Percentiles rank a stretch among this genome's conserved stretches.
These are phyloP conservation scores for Ips nitidus DNA, from an alignment of 1,140 invertebrate genomes.

Conservation along the genomic window DNA sequence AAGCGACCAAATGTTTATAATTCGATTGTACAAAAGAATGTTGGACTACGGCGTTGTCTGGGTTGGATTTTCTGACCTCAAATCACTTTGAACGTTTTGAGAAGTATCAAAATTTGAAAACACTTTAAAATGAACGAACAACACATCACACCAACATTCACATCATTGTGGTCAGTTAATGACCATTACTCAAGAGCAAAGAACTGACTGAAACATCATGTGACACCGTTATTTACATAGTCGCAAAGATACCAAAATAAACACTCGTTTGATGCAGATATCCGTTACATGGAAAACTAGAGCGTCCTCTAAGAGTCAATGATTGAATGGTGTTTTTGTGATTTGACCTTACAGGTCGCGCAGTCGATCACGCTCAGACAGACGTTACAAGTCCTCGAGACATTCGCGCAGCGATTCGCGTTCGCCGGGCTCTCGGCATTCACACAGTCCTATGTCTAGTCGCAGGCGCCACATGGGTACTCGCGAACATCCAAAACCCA, in stretches of 20 bases:
- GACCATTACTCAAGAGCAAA: no score
- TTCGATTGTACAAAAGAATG: conserved; percentile 2
- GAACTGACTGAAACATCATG: no score
- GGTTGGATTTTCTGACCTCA: conserved; percentile 23
- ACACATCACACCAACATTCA: no score
- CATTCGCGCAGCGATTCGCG: conserved; percentile 58
- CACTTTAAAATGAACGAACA: no score
- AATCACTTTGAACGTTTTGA: conserved; percentile 12
- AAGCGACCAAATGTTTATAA: conserved; percentile 11
- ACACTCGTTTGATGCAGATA: background rate
- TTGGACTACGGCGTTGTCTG: conserved; percentile 43
- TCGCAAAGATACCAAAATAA: no score
- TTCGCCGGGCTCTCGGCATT: conserved; percentile 56
- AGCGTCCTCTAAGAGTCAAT: conserved; percentile 17
- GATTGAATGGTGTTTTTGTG: conserved; percentile 26
- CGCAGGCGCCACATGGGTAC: conserved; percentile 61
- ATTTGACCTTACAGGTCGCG: conserved; percentile 47
- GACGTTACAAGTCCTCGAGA: conserved; percentile 53
- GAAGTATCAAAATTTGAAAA: background rate
- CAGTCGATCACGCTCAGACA: conserved; percentile 57
- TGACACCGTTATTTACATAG: no score
- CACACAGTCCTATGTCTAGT: conserved; percentile 61
- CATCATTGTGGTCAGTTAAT: no score
- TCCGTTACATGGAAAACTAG: conserved; percentile 11
- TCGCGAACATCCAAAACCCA: conserved; percentile 82